Percentiles rank a stretch among this genome's conserved stretches.
Conservation (phyloP, 2,797 vertebrate genomes). For the Poecilia velifera region DNA sequence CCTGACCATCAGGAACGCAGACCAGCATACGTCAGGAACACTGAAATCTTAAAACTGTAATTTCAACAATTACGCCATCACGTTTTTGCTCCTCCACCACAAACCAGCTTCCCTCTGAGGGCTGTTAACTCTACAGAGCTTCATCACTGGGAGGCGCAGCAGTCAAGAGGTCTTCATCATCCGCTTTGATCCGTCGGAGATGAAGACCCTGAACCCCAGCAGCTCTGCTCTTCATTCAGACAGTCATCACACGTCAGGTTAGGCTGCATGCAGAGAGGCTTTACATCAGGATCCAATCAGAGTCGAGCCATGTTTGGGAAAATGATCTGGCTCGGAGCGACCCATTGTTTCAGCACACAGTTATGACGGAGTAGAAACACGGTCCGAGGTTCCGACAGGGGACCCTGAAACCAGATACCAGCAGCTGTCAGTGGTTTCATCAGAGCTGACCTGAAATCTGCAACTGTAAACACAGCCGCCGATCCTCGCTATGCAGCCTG, state of each 20-base stretch:
- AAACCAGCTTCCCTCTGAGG: constrained; percentile 57
- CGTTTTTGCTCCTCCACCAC: constrained; percentile 42
- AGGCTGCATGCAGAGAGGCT: constrained; percentile 1
- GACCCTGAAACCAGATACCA: constrained; percentile 27
- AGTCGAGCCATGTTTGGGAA: constrained; percentile 34
- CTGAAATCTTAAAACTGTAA: constrained; percentile 56
- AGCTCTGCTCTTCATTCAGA: neutral
- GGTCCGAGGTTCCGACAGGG: constrained; percentile 26
- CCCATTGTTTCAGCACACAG: constrained; percentile 39
- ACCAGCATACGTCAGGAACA: constrained; percentile 58
- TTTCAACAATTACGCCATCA: constrained; percentile 58
- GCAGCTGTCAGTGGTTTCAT: neutral
- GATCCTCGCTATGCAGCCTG: neutral
- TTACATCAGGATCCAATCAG: constrained; percentile 56
- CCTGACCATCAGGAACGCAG: constrained; percentile 47
- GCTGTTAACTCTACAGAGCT: constrained; percentile 35
- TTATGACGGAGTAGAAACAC: constrained; percentile 33
- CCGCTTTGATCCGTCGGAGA: neutral
- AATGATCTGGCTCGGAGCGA: constrained; percentile 32
- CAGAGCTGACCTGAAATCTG: neutral
- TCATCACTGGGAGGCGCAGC: constrained; percentile 35
- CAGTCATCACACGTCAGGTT: constrained; percentile 3
- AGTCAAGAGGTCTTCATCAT: constrained; percentile 18
- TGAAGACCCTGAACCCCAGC: neutral
- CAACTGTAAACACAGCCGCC: neutral